A percentile compares a stretch with the other conserved stretches of the same genome.
phyloP scores from a whole-genome alignment of 2,797 vertebrate genomes.

The Botia kubotai region DNA sequence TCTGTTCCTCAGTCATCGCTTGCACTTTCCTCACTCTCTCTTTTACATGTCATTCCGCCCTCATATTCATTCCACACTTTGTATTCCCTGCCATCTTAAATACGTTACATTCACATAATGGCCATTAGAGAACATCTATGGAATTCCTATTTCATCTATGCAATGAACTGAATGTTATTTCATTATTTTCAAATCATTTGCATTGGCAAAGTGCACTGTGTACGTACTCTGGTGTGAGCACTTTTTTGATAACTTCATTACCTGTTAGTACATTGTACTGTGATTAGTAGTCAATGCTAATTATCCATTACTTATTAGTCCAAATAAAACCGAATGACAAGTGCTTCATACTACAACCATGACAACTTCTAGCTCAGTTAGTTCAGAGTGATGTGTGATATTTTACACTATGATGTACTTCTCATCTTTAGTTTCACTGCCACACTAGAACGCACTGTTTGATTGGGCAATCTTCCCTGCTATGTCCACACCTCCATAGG shows the following conservation, averaged over 20 bases:
- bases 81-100: slow-evolving; percentile 49
- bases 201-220: neutral
- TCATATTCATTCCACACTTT: slow-evolving; percentile 19
- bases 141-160: neutral
- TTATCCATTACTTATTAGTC: slow-evolving; percentile 5
- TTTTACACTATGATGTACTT: neutral
- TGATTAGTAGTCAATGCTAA: slow-evolving; percentile 27
- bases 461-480: neutral
- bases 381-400: slow-evolving; percentile 8
- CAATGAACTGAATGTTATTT: neutral
- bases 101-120: slow-evolving; percentile 2
- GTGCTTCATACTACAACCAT: slow-evolving; percentile 2
- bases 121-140: neutral
- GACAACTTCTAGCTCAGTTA: neutral
- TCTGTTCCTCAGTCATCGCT: slow-evolving; percentile 75
- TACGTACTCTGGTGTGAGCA: too few relatives aligned
- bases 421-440: slow-evolving; percentile 7
- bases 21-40: slow-evolving; percentile 12
- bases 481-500: slow-evolving; percentile 90
- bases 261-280: slow-evolving; percentile 17
- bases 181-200: neutral
- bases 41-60: slow-evolving; percentile 54
- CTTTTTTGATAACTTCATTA: neutral
- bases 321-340: neutral
- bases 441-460: neutral